These are phyloP conservation scores for Parasteatoda lunata DNA, from an alignment of 2,888 invertebrate species.

Conservation along the genomic window DNA sequence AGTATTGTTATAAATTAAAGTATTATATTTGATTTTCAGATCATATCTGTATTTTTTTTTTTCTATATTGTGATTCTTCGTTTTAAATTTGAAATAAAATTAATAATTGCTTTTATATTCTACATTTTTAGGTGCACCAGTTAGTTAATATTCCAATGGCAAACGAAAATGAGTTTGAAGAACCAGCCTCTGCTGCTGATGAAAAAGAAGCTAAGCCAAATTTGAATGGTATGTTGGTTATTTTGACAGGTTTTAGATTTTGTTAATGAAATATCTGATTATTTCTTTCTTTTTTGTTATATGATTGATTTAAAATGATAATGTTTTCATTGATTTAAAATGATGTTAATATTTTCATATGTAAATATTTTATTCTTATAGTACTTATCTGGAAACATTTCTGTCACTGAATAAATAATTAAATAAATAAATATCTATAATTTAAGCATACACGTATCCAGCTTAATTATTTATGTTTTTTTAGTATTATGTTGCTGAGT, in stretches of 20 bases:
- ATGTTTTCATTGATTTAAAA: background rate
- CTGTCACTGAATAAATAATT: background rate
- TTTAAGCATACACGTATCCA: background rate
- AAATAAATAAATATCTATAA: background rate
- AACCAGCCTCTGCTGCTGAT: constrained; percentile 35
- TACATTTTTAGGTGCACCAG: background rate
- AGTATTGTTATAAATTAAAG: too few species aligned
- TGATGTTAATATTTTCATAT: too few species aligned
- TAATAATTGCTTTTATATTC: background rate
- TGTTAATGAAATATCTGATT: background rate
- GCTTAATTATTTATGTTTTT: too few species aligned
- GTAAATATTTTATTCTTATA: too few species aligned
- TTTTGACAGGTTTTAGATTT: background rate
- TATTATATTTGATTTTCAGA: too few species aligned
- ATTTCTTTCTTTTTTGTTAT: background rate
- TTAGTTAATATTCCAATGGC: background rate
- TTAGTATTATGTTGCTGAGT: background rate
- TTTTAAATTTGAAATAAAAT: background rate
- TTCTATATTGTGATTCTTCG: too few species aligned
- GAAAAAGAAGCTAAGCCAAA: constrained; percentile 58
- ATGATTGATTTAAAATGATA: background rate
- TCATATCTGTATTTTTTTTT: too few species aligned
- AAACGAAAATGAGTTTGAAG: background rate
- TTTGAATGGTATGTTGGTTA: constrained; percentile 39
- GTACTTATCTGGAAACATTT: background rate